phyloP scores from a whole-genome alignment of 2,113 vertebrate species.

The Odontophorus gujanensis region DNA sequence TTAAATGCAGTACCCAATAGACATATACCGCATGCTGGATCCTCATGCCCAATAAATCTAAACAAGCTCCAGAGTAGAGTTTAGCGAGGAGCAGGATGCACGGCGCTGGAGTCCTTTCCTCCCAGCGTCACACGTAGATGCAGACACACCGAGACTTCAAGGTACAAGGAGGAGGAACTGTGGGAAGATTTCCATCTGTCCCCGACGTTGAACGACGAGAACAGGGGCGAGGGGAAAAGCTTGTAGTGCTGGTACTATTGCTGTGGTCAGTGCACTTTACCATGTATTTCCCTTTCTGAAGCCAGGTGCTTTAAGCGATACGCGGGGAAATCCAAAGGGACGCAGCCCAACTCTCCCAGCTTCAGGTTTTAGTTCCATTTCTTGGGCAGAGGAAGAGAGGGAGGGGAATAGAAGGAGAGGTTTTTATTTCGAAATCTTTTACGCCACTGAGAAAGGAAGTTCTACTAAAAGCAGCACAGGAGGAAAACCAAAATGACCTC shows the following conservation, averaged over 20 bases:
- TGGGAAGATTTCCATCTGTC: slow-evolving; percentile 1
- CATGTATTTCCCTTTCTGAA: slow-evolving; percentile 24
- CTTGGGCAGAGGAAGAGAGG: background rate
- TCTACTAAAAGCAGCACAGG: background rate
- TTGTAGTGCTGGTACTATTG: slow-evolving; percentile 65
- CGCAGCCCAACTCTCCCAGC: slow-evolving; percentile 9
- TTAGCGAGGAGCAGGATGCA: slow-evolving; percentile 40
- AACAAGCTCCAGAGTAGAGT: slow-evolving; percentile 63
- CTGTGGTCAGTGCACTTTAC: slow-evolving; percentile 75
- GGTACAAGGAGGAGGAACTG: slow-evolving; percentile 43
- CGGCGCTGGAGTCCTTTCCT: background rate
- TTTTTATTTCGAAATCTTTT: background rate
- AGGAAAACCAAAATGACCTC: background rate
- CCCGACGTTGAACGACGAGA: background rate
- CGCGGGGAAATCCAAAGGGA: background rate
- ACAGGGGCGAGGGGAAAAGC: slow-evolving; percentile 37
- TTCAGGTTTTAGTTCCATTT: background rate
- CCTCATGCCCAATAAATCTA: slow-evolving; percentile 54
- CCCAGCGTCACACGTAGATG: slow-evolving; percentile 23
- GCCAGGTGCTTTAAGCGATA: slow-evolving; percentile 38
- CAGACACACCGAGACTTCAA: slow-evolving; percentile 42
- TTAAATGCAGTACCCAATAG: slow-evolving; percentile 37
- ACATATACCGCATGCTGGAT: slow-evolving; percentile 58
- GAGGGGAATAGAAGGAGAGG: background rate
- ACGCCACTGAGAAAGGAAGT: background rate